Evolutionary conservation across 2,888 invertebrate genomes (phyloP), one percentile per base, ranked within the genome.

Genomic region (Pammene aurita): DNA sequence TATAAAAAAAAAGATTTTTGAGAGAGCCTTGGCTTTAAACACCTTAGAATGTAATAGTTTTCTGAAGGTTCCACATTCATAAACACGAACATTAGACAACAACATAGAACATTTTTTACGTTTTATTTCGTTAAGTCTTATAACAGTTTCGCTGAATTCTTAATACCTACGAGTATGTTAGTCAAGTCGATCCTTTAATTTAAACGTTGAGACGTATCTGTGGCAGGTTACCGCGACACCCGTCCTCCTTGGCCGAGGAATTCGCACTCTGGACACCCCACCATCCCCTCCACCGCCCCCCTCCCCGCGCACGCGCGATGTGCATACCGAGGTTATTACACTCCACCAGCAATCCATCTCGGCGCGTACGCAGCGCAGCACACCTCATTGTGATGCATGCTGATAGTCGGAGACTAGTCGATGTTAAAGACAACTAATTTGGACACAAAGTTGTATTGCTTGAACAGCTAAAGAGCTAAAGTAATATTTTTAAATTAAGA

Each of bases 291-390:
- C 52, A 5, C 61, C 71, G 58, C 57, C 68, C 64, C 67, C 71
- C 68, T 57, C 67, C 69, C 72, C 73, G 65, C 77, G 77, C 80
- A 77, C 78, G 78, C 80, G 80, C 80, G 77, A 74, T 74, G 73
- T 74, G 80, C 79, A 78, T 75, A 77, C 77, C 72, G 86, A 84
- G 90, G 89, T 89, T 88, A 88, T 85, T 89, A 87, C 87, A 83
- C 90, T 80, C 85, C 77, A 78, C 77, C 75, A 74, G 79, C 78
- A 78, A 82, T 84, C 79, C 78, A 77, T 78, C 80, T 82, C 76
- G 71, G 71, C 73, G 64, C 66, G 73, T 42, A 64, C 72, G 66
- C 67, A 62, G 54, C 61, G 41, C 54, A 14, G 46, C 56, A 48
- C 41, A 60, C 67, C 69, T 54, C 64, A 58, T 64, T 60, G 64